Base-by-base conservation (phyloP, 2,797 vertebrate genomes). In the Macrochelys suwanniensis region DNA sequence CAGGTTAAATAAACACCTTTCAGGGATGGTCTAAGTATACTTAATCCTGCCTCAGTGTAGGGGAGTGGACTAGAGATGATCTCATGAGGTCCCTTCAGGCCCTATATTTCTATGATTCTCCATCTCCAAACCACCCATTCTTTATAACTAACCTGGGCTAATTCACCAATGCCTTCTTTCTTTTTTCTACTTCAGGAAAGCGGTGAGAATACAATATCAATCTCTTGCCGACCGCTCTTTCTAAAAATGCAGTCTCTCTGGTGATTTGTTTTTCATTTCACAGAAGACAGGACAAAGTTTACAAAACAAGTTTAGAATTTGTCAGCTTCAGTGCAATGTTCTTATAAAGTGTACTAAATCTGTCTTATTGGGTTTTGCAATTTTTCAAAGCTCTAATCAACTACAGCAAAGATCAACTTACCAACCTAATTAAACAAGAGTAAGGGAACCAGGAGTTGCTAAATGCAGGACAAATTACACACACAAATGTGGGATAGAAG, bases 241-340 rank as follows among this genome's bases (percentile, higher is more conserved):
- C 13, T 76, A 45, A 45, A 26, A 76, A 76, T 31, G 71, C 28
- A 57, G 13, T 54, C 21, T 56, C 91, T 88, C 50, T 23, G 12
- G 2, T 49, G 56, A 47, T 84, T 89, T 65, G 57, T 83, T 94
- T 78, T 80, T 51, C 53, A 59, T 23, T 68, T 89, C 51, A 25
- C 11, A 85, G 11, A 85, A 65, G 21, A 83, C 12, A 3, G 91
- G 68, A 92, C 95, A 76, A 16, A 82, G 3, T 9, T 92, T 84
- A 13, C 16, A 10, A 89, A 93, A 28, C 54, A 78, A 88, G 15
- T 88, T 88, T 23, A 82, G 53, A 89, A 49, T 81, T 65, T 47
- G 45, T 28, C 47, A 77, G 28, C 16, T 17, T 45, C 45, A 3
- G 17, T 17, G 82, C 31, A 53, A 71, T 21, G 19, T 37, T 37